phyloP scores from a whole-genome alignment of 1,140 invertebrate species.

The Tetramorium simillimum region DNA sequence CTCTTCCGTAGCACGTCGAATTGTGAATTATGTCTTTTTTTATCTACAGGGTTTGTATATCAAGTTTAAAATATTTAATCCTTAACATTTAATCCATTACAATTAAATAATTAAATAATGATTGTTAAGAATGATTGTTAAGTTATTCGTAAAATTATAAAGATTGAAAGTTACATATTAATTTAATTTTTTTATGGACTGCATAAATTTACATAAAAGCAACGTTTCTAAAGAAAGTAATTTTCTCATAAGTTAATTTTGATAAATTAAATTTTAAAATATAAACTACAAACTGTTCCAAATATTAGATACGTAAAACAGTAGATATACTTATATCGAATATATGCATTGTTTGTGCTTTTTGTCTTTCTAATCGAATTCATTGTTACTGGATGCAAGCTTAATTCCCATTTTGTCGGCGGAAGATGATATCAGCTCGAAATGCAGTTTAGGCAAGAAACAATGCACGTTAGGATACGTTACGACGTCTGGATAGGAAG shows the following conservation, averaged over 20 bases:
- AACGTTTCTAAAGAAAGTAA: neutral
- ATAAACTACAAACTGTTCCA: neutral
- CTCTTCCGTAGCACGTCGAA: neutral
- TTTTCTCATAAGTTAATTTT: neutral
- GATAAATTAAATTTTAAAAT: neutral
- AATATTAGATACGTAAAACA: neutral
- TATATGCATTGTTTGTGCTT: neutral
- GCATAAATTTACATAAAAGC: neutral
- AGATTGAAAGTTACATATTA: neutral
- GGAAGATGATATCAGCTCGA: slow-evolving; percentile 28
- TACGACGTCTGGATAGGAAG: slow-evolving; percentile 48
- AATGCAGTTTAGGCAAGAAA: slow-evolving; percentile 65
- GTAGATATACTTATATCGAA: neutral
- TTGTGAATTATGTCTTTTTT: slow-evolving; percentile 5
- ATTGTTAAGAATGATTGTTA: neutral
- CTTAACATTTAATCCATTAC: neutral
- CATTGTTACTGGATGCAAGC: neutral
- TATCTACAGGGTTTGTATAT: neutral
- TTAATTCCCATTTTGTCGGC: slow-evolving; percentile 40
- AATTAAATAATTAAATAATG: neutral
- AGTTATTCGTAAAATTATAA: neutral
- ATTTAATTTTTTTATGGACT: neutral
- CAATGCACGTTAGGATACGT: slow-evolving; percentile 66
- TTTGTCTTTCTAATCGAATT: slow-evolving; percentile 4
- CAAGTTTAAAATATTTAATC: neutral